Evolutionary conservation across 53 echinoderm and acorn worm genomes (phyloP), one percentile per base, ranked within the genome.

Genomic region (Paelopatides confundens): DNA sequence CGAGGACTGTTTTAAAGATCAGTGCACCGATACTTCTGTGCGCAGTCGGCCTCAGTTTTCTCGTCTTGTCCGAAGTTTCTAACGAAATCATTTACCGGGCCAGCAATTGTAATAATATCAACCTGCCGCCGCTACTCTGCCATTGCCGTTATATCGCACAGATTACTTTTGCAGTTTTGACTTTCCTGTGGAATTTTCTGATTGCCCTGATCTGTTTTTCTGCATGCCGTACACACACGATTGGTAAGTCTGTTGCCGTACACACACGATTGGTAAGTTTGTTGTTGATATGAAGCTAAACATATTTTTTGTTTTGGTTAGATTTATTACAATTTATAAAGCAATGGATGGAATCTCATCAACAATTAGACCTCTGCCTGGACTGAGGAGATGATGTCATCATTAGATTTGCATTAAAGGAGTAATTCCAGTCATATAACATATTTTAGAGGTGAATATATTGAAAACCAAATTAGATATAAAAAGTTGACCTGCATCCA

Each of bases 171-270:
- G 88, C 97, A 1, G 33, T 87, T 0, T 87, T 95, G 26, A 93
- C 95, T 12, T 92, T 95, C 31, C 34, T 92, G 3, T 97, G 95
- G 95, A 97, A 97, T 50, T 65, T 93, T 33, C 69, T 97, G 74
- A 95, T 97, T 12, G 95, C 95, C 6, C 81, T 93, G 12, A 92
- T 92, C 12, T 95, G 95, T 77, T 43, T 97, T 67, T 97, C 97
- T 52, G 95, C 95, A 8, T 97, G 97, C 62, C 88, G 97, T 30
- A 97, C 97, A 1, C 97, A 97, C 68, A 97, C 97, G 13, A 95
- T 95, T 29, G 93, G 97, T 95, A 76, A 97, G 97, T 95, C n/a
- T 35, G 5, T 10, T n/a, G n/a, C 14, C 5, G 58, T 43, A 10
- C 43, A 11, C n/a, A n/a, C n/a, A n/a, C n/a, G n/a, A n/a, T n/a